Conservation (phyloP, 2,888 invertebrate genomes). For the Chydorus sphaericus region DNA sequence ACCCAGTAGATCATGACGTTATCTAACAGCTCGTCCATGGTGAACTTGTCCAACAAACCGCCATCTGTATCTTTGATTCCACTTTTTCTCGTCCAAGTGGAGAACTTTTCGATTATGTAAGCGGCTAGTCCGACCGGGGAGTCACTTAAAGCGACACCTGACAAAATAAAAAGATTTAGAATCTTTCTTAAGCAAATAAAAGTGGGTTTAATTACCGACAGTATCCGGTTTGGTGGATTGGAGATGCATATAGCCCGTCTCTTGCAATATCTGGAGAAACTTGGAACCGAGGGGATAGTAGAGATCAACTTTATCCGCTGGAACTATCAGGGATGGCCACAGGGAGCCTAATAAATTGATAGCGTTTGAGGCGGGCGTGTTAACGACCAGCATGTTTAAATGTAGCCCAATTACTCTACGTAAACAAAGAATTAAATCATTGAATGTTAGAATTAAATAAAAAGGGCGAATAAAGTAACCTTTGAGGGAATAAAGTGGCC, state of each 20-base stretch:
- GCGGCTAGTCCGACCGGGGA: constrained; percentile 75
- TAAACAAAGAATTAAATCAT: constrained; percentile 5
- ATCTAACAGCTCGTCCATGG: constrained; percentile 54
- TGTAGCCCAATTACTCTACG: constrained; percentile 41
- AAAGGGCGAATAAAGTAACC: too few relatives aligned
- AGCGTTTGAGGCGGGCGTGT: constrained; percentile 24
- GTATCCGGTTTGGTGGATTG: constrained; percentile 84
- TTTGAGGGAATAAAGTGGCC: constrained; percentile 44
- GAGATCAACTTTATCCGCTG: constrained; percentile 21
- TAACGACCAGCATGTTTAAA: constrained; percentile 42
- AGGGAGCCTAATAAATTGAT: constrained; percentile 23
- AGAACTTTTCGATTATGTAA: constrained; percentile 80
- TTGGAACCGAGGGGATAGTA: constrained; percentile 24
- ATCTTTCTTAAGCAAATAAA: too few relatives aligned
- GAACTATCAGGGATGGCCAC: constrained; percentile 22
- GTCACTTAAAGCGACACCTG: constrained; percentile 51
- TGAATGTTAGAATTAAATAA: not conserved
- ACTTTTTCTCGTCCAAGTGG: constrained; percentile 48
- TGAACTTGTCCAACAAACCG: constrained; percentile 44
- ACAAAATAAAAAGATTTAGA: not conserved
- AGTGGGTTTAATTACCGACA: constrained; percentile 40
- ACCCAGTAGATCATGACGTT: constrained; percentile 73
- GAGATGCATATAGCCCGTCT: constrained; percentile 46
- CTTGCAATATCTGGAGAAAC: constrained; percentile 25
- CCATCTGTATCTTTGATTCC: constrained; percentile 43